Base-by-base conservation (phyloP, 2,888 invertebrate genomes). In the Drosophila anceps region DNA sequence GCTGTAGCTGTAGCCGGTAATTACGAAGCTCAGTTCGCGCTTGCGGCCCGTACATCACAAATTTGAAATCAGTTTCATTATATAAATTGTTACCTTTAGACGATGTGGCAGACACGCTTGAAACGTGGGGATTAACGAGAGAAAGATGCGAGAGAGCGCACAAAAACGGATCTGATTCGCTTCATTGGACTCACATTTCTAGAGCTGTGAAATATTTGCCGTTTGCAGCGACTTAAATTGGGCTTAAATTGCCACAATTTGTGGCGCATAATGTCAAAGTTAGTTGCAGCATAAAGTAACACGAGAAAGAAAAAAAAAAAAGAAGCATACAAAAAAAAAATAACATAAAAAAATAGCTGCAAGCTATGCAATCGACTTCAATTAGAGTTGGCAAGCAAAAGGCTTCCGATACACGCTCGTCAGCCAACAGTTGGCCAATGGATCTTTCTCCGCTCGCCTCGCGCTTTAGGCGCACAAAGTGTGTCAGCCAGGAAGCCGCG, bases 51-150 rank as follows among this genome's bases (percentile, higher is more conserved):
- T 61, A 87, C 73, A 84, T 73, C 84, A 86, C 79, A 85, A 88
- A 87, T 89, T 85, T 90, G 83, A 85, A 84, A 85, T 84, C 90
- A 90, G 84, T 84, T 84, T 88, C 88, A 84, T 84, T 84, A 88
- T 85, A 84, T 83, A 84, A 84, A 84, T 84, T 85, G 88, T 84
- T 88, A 88, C 88, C 88, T 84, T 84, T 88, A 81, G 84, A 88
- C 84, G 39, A 67, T 81, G 73, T 85, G 83, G 81, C 83, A 88
- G 89, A 82, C 86, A 88, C 54, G 54, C 64, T 70, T 70, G 59
- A 37, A 65, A 60, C 55, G 46, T 39, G 39, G 41, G 41, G 43
- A 48, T 60, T 46, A 43, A 27, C 43, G 39, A 39, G 51, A 39
- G 51, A 50, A 27, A 65, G 50, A 67, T 13, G 39, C 27, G 54